These are phyloP conservation scores for Microtus montanus DNA, from an alignment of 2,113 vertebrate genomes.

Conservation along the genomic window DNA sequence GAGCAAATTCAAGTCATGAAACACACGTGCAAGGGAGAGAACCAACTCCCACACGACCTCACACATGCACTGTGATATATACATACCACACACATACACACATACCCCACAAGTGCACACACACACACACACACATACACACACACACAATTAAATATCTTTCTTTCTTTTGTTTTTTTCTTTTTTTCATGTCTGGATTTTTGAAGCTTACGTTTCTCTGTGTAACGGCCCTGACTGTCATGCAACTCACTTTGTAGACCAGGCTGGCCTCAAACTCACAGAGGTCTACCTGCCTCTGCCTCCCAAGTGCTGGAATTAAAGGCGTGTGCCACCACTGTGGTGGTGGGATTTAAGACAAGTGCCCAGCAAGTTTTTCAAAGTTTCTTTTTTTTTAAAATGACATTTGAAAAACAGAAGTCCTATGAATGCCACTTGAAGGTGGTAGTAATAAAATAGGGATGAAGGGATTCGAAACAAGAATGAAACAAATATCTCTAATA, in stretches of 20 bases:
- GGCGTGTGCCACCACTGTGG: neutral
- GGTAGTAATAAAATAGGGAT: constrained; percentile 44
- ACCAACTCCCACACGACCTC: neutral
- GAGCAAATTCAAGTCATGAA: neutral
- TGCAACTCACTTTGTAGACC: neutral
- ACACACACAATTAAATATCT: too few species aligned
- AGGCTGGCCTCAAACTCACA: neutral
- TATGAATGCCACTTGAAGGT: constrained; percentile 31
- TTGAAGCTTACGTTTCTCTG: neutral
- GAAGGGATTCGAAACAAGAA: constrained; percentile 18
- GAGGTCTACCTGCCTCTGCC: neutral
- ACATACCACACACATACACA: neutral
- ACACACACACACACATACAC: too few species aligned
- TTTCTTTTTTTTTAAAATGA: neutral
- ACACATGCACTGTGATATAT: too few species aligned
- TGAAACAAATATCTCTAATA: constrained; percentile 9
- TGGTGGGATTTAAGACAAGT: neutral
- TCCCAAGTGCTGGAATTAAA: neutral
- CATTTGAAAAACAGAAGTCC: constrained; percentile 39
- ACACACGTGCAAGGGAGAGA: neutral
- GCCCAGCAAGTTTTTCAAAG: neutral
- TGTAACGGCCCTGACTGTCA: neutral
- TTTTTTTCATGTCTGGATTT: neutral
- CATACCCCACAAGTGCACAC: neutral
- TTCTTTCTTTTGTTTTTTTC: too few species aligned